phyloP scores from a whole-genome alignment of 2,797 vertebrate species.

The Acrossocheilus wenchowensis region DNA sequence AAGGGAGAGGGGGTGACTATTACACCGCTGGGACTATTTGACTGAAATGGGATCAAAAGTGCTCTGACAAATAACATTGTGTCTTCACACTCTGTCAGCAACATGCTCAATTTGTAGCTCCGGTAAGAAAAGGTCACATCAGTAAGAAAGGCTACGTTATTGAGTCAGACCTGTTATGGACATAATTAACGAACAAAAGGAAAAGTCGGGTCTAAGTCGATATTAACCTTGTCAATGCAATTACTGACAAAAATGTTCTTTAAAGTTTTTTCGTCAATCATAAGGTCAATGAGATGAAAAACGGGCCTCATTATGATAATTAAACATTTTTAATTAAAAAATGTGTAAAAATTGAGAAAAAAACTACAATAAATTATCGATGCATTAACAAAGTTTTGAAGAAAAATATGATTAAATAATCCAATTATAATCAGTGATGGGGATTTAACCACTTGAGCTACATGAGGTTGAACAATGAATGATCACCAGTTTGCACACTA shows the following conservation, averaged over 20 bases:
- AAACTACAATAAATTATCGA: not conserved
- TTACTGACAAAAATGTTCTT: not conserved
- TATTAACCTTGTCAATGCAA: conserved; percentile 9
- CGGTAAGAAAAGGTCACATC: conserved; percentile 45
- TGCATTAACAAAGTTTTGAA: not conserved
- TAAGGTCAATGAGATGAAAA: too few relatives aligned
- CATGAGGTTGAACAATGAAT: not conserved
- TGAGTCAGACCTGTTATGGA: conserved; percentile 30
- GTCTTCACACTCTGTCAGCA: conserved; percentile 30
- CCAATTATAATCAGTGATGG: not conserved
- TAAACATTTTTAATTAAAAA: not conserved
- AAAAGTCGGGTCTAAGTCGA: not conserved
- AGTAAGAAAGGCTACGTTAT: conserved; percentile 43
- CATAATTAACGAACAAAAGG: conserved; percentile 19
- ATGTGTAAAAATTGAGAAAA: not conserved
- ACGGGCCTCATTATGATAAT: too few relatives aligned
- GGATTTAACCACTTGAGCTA: not conserved
- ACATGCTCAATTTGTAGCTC: conserved; percentile 41
- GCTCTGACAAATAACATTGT: conserved; percentile 45
- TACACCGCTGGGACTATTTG: conserved; percentile 48
- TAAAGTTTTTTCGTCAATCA: not conserved
- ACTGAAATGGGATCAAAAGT: conserved; percentile 22
- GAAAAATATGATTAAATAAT: not conserved
- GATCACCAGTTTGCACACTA: not conserved
- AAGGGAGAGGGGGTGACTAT: conserved; percentile 18